Conservation (phyloP, 2,113 vertebrate genomes). For the Erpornis zantholeuca region DNA sequence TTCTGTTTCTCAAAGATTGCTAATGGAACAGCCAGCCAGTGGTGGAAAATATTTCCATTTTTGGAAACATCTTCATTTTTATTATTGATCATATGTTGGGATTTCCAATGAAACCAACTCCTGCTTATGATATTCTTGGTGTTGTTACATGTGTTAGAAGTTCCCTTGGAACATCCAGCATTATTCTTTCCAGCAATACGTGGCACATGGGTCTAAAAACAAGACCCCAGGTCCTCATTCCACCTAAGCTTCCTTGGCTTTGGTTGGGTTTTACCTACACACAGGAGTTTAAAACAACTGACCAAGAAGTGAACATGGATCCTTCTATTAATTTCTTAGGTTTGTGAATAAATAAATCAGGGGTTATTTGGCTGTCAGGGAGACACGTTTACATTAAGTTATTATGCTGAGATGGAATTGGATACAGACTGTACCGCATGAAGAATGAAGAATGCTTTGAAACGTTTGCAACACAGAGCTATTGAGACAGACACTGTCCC, state of each 20-base stretch:
- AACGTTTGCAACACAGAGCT: slow-evolving; percentile 16
- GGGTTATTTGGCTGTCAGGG: background rate
- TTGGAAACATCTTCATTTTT: background rate
- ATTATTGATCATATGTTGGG: background rate
- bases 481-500: slow-evolving; percentile 12
- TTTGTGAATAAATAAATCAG: background rate
- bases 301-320: background rate
- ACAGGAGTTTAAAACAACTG: background rate
- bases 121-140: background rate
- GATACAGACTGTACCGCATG: background rate
- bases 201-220: background rate
- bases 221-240: background rate
- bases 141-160: background rate
- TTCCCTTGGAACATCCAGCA: background rate
- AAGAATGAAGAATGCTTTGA: slow-evolving; percentile 43
- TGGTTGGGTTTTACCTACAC: background rate
- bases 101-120: background rate
- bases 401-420: slow-evolving; percentile 29
- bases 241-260: background rate
- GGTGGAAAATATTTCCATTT: background rate
- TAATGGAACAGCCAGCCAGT: background rate
- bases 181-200: background rate
- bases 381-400: slow-evolving; percentile 32
- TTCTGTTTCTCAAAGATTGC: background rate
- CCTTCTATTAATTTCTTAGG: background rate